Base-by-base conservation (phyloP, 2,888 invertebrate species). In the Hipparchia sbordonii region DNA sequence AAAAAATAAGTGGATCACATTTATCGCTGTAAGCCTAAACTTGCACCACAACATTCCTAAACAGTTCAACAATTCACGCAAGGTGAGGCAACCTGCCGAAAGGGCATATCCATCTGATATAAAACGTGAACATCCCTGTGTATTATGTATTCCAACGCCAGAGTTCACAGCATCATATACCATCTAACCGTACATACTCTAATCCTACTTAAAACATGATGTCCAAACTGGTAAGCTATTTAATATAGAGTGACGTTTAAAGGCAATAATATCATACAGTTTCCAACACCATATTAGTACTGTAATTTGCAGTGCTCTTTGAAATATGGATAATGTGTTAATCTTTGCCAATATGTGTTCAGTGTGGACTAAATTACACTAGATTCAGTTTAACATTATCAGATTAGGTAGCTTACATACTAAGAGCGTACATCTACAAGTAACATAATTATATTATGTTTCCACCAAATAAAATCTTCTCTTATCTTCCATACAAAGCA, bases 1-100 rank as follows among this genome's bases (percentile, higher is more conserved):
- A 23, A 23, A 23, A 56, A 39, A 48, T 13, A 54, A n/a, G 23
- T 67, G 9, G 2, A 10, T 6, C 39, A 57, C 46, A 10, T 56
- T 23, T 23, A 46, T 54, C 78, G 77, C 77, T 73, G 76, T 72
- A 79, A 82, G 81, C 81, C 79, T 74, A 84, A 77, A 78, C 82
- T 89, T 87, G 81, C 75, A 79, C 85, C 83, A 75, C 67, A 66
- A 74, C 78, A 79, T 83, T 79, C 84, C 86, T 83, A 83, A 87
- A 83, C 85, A 79, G 78, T 85, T 85, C 85, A 81, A 87, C 87
- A 90, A 90, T 89, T 86, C 87, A 89, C 85, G 87, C 91, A 90
- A 90, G 89, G 91, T 92, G 91, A 90, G 83, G 92, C 90, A 91
- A 91, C 87, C 83, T 81, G 83, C 82, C 82, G 81, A 92, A 92